phyloP scores from a whole-genome alignment of 1,140 invertebrate species.

The Hyphantria cunea region DNA sequence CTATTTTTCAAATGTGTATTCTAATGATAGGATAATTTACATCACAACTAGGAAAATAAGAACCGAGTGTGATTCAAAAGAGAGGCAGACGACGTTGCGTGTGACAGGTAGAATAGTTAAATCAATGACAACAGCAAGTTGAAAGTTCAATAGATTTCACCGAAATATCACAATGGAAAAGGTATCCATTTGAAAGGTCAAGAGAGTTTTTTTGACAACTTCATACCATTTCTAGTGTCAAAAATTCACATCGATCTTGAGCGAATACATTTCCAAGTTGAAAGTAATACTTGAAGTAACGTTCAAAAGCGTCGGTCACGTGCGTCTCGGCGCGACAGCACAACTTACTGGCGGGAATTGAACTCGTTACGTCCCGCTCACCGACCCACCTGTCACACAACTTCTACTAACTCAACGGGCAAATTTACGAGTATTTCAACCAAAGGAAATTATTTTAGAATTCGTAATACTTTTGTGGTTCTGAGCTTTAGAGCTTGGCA shows the following conservation, averaged over 20 bases:
- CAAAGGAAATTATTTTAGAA: constrained; percentile 1
- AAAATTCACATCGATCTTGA: not conserved
- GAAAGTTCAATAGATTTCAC: too few relatives aligned
- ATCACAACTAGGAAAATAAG: too few relatives aligned
- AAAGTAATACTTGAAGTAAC: not conserved
- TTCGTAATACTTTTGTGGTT: not conserved
- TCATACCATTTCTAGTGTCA: too few relatives aligned
- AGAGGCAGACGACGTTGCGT: too few relatives aligned
- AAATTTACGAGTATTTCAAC: not conserved
- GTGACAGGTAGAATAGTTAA: too few relatives aligned
- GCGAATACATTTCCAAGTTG: not conserved
- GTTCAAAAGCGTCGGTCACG: not conserved
- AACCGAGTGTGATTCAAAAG: too few relatives aligned
- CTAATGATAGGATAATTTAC: too few relatives aligned
- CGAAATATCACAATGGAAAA: too few relatives aligned
- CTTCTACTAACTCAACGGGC: not conserved
- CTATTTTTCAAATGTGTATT: too few relatives aligned
- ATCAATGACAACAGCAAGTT: too few relatives aligned
- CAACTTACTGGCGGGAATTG: constrained; percentile 1
- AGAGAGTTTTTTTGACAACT: too few relatives aligned
- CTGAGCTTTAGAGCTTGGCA: not conserved
- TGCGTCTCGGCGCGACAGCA: not conserved
- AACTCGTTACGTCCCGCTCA: not conserved
- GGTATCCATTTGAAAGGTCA: too few relatives aligned
- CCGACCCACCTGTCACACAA: not conserved